Base-by-base conservation (phyloP, 37 sponge, comb jelly and placozoan genomes). In the Tethya wilhelma region DNA sequence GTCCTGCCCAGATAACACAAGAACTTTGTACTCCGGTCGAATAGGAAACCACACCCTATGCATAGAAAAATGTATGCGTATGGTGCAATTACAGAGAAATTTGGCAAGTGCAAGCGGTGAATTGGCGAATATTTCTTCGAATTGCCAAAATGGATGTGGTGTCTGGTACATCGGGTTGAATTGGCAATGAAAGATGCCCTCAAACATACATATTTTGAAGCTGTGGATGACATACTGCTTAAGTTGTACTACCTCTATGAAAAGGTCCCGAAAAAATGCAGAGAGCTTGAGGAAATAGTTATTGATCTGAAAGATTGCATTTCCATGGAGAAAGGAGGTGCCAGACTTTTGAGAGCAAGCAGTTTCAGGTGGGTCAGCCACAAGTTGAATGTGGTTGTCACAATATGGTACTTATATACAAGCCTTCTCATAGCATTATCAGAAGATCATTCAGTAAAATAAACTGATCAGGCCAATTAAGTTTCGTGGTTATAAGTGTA, bases 81-180 rank as follows among this genome's bases (percentile, higher is more conserved):
- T n/a, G n/a, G n/a, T n/a, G n/a, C n/a, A n/a, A n/a, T n/a, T n/a
- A n/a, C n/a, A n/a, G n/a, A n/a, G n/a, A n/a, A n/a, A n/a, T n/a
- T n/a, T n/a, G n/a, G n/a, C n/a, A n/a, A n/a, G n/a, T n/a, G n/a
- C n/a, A n/a, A n/a, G n/a, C n/a, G n/a, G n/a, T n/a, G n/a, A n/a
- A n/a, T n/a, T n/a, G n/a, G n/a, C n/a, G n/a, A n/a, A n/a, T n/a
- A n/a, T n/a, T n/a, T n/a, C n/a, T n/a, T n/a, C n/a, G n/a, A n/a
- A n/a, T n/a, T n/a, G n/a, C n/a, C n/a, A n/a, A n/a, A n/a, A n/a
- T 87, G 87, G 87, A 87, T 73, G 81, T 87, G 87, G 81, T 87
- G 87, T 60, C n/a, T 87, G 56, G 87, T 75, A 44, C 84, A 83
- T 64, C 55, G 75, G 14, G 9, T 75, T 36, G 84, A 83, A 42